Conservation (phyloP, 1,140 invertebrate genomes). For the Drosophila truncata region DNA sequence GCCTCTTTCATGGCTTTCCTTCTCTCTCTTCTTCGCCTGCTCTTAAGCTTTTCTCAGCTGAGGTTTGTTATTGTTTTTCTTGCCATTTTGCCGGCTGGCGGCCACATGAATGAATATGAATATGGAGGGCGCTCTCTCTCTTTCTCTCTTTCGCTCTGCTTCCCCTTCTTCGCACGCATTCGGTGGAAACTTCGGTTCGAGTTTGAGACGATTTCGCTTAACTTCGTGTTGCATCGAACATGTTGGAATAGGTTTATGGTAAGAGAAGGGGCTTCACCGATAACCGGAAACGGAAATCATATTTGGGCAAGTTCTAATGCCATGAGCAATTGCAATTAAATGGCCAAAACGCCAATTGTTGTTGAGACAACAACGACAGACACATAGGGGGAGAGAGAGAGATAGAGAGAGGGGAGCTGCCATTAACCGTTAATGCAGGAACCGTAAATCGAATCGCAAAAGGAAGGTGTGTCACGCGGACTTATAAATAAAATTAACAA, state of each 20-base stretch:
- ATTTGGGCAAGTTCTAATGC: slow-evolving; percentile 65
- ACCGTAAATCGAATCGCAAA: slow-evolving; percentile 70
- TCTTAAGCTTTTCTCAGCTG: slow-evolving; percentile 77
- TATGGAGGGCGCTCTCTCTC: slow-evolving; percentile 25
- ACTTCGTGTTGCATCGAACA: slow-evolving; percentile 76
- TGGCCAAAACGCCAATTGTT: slow-evolving; percentile 58
- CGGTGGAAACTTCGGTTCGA: slow-evolving; percentile 45
- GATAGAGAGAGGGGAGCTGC: slow-evolving; percentile 5
- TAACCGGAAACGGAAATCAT: slow-evolving; percentile 71
- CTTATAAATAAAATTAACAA: slow-evolving; percentile 84
- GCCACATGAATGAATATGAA: slow-evolving; percentile 73
- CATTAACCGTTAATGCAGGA: slow-evolving; percentile 77
- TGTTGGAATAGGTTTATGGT: slow-evolving; percentile 39
- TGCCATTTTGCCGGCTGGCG: slow-evolving; percentile 72
- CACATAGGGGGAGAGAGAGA: too few species aligned
- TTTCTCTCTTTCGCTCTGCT: slow-evolving; percentile 1
- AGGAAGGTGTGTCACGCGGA: slow-evolving; percentile 76
- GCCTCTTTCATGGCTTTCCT: slow-evolving; percentile 18
- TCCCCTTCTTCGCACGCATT: slow-evolving; percentile 26
- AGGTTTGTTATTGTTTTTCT: slow-evolving; percentile 81
- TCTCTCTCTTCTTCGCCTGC: slow-evolving; percentile 36
- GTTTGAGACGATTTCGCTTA: slow-evolving; percentile 17
- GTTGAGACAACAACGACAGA: slow-evolving; percentile 11
- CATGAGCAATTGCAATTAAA: slow-evolving; percentile 47
- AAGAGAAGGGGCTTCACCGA: neutral